Evolutionary conservation across 1,140 invertebrate species (phyloP), one percentile per base, ranked within the genome.

Genomic region (Lordiphosa stackelbergi): DNA sequence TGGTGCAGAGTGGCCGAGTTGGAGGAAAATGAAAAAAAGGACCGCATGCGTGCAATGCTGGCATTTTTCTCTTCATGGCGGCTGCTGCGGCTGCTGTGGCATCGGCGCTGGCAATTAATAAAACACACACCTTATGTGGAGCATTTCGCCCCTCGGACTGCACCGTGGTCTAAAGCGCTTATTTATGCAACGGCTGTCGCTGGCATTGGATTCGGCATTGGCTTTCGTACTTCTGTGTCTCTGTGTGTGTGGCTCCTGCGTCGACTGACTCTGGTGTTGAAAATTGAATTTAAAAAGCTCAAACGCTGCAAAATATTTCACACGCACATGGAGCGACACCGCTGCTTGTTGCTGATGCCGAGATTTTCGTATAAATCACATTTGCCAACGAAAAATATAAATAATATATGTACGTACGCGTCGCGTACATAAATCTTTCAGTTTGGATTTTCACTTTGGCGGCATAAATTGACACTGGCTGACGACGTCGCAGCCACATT

Each of bases 391-490:
- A 63, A 71, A 77, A 75, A 72, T 81, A 79, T 63, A 75, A 51
- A 75, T 81, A 81, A 81, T 13, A 46, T 46, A 22, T 22, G 8
- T 46, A 41, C 9, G 22, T 43, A 35, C 53, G 11, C 11, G 57
- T 66, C 52, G 47, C 62, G 65, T 60, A 53, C 77, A 81, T 81
- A 81, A 81, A 81, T 81, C 77, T 81, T 81, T 81, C 77, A 81
- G 68, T 72, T 81, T 83, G 77, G 69, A 81, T 81, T 81, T 81
- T 81, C 77, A 81, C 77, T 81, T 83, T 83, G 69, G 72, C 70
- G 73, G 72, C 77, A 81, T 81, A 81, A 81, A 81, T 81, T 81
- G 77, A 81, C 77, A 83, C 77, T 83, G 77, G 77, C 77, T 63
- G 64, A 45, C 53, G 59, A 62, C 52, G 64, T 45, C 24, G 52